Evolutionary conservation across 2,797 vertebrate species (phyloP).

Genomic region (Pantherophis alleghaniensis): DNA sequence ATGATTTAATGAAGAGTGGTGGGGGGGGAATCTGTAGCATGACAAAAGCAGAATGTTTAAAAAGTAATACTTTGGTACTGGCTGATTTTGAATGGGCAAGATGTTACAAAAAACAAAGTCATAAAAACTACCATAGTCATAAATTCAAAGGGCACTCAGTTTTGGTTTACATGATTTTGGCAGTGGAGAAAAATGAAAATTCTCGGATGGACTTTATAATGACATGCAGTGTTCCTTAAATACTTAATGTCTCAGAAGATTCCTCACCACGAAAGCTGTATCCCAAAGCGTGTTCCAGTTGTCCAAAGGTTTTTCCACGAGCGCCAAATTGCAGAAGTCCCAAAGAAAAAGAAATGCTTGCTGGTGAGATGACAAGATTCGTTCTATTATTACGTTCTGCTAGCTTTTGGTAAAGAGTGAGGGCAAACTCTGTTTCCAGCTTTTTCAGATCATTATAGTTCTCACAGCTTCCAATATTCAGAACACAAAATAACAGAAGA

Average conservation of each 20-base stretch:
- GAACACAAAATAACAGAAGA: slow-evolving; percentile 72
- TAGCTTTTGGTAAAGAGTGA: slow-evolving; percentile 77
- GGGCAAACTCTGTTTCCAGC: slow-evolving; percentile 78
- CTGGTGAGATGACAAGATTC: slow-evolving; percentile 83
- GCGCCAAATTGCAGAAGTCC: slow-evolving; percentile 87
- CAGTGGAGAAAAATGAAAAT: neutral
- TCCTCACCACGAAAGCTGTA: slow-evolving; percentile 81
- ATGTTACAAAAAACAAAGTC: neutral
- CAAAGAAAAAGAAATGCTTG: slow-evolving; percentile 78
- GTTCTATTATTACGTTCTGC: slow-evolving; percentile 71
- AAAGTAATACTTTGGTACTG: neutral
- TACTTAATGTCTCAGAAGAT: slow-evolving; percentile 2
- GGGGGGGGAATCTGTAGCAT: too few relatives aligned
- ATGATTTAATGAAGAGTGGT: neutral
- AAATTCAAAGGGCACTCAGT: neutral
- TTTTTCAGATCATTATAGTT: slow-evolving; percentile 73
- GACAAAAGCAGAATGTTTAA: neutral
- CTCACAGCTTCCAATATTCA: slow-evolving; percentile 59
- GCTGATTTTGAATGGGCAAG: neutral
- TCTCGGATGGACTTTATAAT: neutral
- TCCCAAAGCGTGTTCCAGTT: slow-evolving; percentile 80
- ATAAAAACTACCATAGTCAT: neutral
- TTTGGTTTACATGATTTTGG: neutral
- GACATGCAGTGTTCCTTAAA: neutral
- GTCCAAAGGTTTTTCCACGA: slow-evolving; percentile 78